These are phyloP conservation scores for Parotocinclus haroldoi DNA, from an alignment of 2,797 vertebrate genomes.

Conservation along the genomic window DNA sequence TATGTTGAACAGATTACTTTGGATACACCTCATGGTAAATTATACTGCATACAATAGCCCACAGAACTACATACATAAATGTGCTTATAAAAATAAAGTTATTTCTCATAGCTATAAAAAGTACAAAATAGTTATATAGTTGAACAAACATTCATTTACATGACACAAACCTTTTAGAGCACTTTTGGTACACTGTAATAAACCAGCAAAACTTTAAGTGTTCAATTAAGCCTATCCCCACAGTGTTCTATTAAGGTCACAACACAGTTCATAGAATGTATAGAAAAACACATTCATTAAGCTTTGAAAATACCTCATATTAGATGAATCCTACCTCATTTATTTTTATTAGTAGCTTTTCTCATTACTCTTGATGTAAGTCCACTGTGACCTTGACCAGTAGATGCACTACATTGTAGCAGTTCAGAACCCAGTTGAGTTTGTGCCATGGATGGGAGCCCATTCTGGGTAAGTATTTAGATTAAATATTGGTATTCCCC, in stretches of 20 bases:
- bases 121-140: constrained; percentile 24
- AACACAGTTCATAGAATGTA: constrained; percentile 1
- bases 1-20: not conserved
- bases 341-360: not conserved
- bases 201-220: not conserved
- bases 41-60: not conserved
- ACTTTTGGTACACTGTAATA: constrained; percentile 1
- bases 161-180: constrained; percentile 5
- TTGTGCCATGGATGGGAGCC: constrained; percentile 64
- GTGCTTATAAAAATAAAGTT: constrained; percentile 15
- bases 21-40: not conserved
- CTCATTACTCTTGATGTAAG: not conserved
- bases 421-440: constrained; percentile 67
- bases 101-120: constrained; percentile 1
- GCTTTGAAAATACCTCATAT: not conserved
- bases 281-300: not conserved
- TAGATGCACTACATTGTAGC: constrained; percentile 5
- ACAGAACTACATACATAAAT: constrained; percentile 5
- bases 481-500: constrained; percentile 79
- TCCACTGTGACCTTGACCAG: not conserved
- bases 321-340: not conserved
- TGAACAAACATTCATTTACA: not conserved
- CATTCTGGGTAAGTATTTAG: constrained; percentile 81
- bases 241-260: not conserved
- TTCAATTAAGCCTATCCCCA: not conserved